Evolutionary conservation across 1,140 invertebrate species (phyloP).

Genomic region (Camponotus pennsylvanicus): DNA sequence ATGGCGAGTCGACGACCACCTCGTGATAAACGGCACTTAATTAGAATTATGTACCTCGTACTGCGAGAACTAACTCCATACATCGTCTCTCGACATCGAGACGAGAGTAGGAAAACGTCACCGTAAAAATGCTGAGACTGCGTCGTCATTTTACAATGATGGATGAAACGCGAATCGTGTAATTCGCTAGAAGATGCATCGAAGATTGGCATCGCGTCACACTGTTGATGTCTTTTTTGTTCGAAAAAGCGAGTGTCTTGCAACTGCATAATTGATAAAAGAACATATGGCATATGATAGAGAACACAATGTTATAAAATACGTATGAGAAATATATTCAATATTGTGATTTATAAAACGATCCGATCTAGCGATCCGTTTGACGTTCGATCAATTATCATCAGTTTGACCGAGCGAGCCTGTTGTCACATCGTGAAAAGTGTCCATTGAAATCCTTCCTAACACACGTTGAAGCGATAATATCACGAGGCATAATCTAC

Average conservation of each 20-base stretch:
- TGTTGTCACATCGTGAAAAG: constrained; percentile 1
- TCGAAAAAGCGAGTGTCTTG: not conserved
- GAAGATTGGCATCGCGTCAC: not conserved
- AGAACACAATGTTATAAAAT: not conserved
- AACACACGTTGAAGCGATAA: constrained; percentile 6
- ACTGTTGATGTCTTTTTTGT: not conserved
- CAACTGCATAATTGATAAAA: not conserved
- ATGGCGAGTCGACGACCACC: not conserved
- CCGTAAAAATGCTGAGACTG: constrained; percentile 10
- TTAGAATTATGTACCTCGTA: constrained; percentile 26
- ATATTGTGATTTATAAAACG: not conserved
- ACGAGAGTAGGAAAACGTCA: not conserved
- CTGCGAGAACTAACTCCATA: not conserved
- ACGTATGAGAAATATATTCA: not conserved
- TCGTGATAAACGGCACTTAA: constrained; percentile 7
- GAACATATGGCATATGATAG: too few species aligned
- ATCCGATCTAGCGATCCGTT: not conserved
- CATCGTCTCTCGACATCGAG: not conserved
- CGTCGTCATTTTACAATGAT: not conserved
- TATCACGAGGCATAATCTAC: constrained; percentile 21
- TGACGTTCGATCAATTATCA: not conserved
- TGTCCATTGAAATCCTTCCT: not conserved
- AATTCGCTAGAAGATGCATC: not conserved
- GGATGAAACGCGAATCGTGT: not conserved
- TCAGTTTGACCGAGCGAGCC: not conserved